Percentiles rank a stretch among this genome's conserved stretches.
Conservation (phyloP, 2,797 vertebrate species). For the Knipowitschia caucasica region DNA sequence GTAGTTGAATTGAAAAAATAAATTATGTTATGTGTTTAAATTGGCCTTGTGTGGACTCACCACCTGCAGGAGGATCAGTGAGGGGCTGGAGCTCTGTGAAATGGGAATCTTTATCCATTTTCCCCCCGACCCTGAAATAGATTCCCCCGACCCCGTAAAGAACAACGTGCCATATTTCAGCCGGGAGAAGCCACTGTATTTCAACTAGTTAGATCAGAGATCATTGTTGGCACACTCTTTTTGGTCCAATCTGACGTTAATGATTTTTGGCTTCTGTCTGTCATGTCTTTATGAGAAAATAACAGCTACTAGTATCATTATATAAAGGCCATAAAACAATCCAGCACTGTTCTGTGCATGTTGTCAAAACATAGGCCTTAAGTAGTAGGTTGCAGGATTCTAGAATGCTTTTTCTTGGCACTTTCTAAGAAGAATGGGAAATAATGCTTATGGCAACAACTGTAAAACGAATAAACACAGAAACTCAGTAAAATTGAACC, state of each 20-base stretch:
- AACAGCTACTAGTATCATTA: not conserved
- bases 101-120: too few species aligned
- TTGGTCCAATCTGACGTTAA: not conserved
- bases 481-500: not conserved
- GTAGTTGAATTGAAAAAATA: too few species aligned
- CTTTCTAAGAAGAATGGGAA: not conserved
- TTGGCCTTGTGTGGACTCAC: too few species aligned
- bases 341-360: not conserved
- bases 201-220: not conserved
- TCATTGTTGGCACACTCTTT: not conserved
- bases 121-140: too few species aligned
- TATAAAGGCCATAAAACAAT: conserved; percentile 3
- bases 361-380: not conserved
- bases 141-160: too few species aligned
- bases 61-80: too few species aligned
- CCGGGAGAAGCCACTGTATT: too few species aligned
- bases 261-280: not conserved
- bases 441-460: not conserved
- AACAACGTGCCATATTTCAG: too few species aligned
- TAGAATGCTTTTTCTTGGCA: not conserved
- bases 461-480: not conserved
- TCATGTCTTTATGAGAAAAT: not conserved
- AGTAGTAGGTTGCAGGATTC: not conserved
- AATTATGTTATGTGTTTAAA: too few species aligned
- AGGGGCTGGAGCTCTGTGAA: too few species aligned